Evolutionary conservation across 2,113 vertebrate species (phyloP).

Genomic region (Tenrec ecaudatus): DNA sequence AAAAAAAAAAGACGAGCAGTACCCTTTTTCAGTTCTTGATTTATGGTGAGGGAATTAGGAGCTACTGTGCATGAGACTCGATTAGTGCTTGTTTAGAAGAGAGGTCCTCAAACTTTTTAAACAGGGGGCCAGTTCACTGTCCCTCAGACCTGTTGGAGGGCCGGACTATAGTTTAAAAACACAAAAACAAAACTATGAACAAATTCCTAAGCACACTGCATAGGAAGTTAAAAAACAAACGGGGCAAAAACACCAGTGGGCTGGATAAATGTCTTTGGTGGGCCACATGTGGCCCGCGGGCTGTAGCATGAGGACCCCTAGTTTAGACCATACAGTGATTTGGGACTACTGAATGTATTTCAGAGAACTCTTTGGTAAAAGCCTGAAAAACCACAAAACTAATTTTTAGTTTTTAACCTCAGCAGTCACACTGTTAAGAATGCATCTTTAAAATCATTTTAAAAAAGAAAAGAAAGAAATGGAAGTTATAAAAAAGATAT

Average conservation of each 20-base stretch:
- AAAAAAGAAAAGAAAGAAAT: not conserved
- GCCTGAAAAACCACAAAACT: constrained; percentile 15
- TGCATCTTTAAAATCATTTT: not conserved
- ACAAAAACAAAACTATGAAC: too few species aligned
- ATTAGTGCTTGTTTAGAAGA: not conserved
- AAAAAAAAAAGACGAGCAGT: not conserved
- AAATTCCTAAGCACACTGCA: too few species aligned
- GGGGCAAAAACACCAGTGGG: too few species aligned
- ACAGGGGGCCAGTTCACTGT: too few species aligned
- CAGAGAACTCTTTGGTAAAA: not conserved
- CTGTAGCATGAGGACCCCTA: too few species aligned
- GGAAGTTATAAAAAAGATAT: not conserved
- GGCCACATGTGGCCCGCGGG: too few species aligned
- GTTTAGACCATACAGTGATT: not conserved
- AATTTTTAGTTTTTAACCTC: not conserved
- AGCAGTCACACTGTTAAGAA: not conserved
- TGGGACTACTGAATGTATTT: not conserved
- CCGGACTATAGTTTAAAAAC: too few species aligned
- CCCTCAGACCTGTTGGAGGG: too few species aligned
- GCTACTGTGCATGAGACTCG: not conserved
- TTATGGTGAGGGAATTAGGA: not conserved
- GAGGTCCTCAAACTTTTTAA: too few species aligned
- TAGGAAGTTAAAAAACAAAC: too few species aligned
- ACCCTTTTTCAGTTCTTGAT: not conserved
- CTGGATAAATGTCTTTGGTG: too few species aligned